Conservation (phyloP, 2,888 invertebrate species). For the Ypsolopha sequella region DNA sequence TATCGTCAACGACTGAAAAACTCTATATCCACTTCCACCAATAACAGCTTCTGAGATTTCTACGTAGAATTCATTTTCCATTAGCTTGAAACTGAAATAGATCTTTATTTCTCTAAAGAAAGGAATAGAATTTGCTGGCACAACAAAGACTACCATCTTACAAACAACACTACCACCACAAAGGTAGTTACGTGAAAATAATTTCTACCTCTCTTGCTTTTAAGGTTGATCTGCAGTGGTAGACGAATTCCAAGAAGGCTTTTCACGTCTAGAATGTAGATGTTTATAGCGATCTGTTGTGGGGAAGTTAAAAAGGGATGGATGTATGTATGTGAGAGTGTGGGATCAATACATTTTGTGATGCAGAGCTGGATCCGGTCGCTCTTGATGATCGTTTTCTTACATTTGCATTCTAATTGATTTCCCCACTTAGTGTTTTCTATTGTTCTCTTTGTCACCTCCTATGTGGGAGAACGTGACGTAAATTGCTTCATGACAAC, state of each 20-base stretch:
- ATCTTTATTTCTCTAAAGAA: slow-evolving; percentile 67
- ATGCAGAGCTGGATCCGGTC: slow-evolving; percentile 33
- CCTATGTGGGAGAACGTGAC: slow-evolving; percentile 43
- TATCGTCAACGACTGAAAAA: slow-evolving; percentile 43
- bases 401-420: slow-evolving; percentile 69
- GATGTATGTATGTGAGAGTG: slow-evolving; percentile 66
- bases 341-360: slow-evolving; percentile 53
- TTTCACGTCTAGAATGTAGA: slow-evolving; percentile 42
- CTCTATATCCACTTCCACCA: not conserved
- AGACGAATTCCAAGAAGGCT: slow-evolving; percentile 20
- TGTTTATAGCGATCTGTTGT: slow-evolving; percentile 68
- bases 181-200: too few relatives aligned
- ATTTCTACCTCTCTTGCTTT: too few relatives aligned
- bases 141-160: slow-evolving; percentile 33
- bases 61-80: slow-evolving; percentile 54
- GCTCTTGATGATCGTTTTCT: slow-evolving; percentile 64
- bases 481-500: slow-evolving; percentile 31
- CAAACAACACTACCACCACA: slow-evolving; percentile 16
- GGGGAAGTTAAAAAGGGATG: slow-evolving; percentile 67
- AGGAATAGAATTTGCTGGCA: slow-evolving; percentile 61
- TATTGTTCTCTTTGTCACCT: slow-evolving; percentile 40
- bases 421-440: slow-evolving; percentile 35
- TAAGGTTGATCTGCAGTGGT: slow-evolving; percentile 15
- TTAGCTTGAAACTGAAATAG: slow-evolving; percentile 54
- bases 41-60: slow-evolving; percentile 19